phyloP scores from a whole-genome alignment of 2,888 invertebrate genomes.

The Ichneumoninae sp. region DNA sequence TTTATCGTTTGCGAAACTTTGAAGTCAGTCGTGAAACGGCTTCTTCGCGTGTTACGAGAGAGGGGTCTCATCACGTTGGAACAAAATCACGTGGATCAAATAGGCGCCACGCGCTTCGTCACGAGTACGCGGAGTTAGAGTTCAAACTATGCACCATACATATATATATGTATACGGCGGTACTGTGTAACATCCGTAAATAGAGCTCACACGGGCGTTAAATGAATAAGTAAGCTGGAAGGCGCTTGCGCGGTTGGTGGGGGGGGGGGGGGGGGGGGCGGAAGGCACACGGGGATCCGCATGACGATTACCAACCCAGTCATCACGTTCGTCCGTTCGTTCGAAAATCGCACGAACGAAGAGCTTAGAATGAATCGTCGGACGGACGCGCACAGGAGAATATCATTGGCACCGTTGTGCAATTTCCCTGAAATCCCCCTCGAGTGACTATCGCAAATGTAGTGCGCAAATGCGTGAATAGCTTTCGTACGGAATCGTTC shows the following conservation, averaged over 20 bases:
- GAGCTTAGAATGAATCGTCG: constrained; percentile 16
- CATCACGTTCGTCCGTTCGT: constrained; percentile 14
- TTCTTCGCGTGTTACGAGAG: constrained; percentile 36
- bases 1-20: constrained; percentile 14
- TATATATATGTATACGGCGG: background rate
- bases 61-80: background rate
- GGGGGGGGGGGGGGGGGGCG: background rate
- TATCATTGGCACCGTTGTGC: constrained; percentile 42
- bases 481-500: background rate
- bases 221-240: constrained; percentile 17
- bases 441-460: background rate
- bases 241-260: background rate
- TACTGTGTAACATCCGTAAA: constrained; percentile 15
- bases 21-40: constrained; percentile 38
- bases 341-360: background rate
- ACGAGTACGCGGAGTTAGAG: constrained; percentile 9
- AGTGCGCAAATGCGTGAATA: background rate
- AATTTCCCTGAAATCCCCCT: constrained; percentile 16
- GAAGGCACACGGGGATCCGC: background rate
- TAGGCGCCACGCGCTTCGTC: constrained; percentile 55
- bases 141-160: background rate
- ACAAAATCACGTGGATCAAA: constrained; percentile 52
- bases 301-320: constrained; percentile 24
- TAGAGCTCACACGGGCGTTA: constrained; percentile 9
- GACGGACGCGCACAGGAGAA: background rate